Evolutionary conservation across 2,113 vertebrate genomes (phyloP), one percentile per base, ranked within the genome.

Genomic region (Antigone vipio): DNA sequence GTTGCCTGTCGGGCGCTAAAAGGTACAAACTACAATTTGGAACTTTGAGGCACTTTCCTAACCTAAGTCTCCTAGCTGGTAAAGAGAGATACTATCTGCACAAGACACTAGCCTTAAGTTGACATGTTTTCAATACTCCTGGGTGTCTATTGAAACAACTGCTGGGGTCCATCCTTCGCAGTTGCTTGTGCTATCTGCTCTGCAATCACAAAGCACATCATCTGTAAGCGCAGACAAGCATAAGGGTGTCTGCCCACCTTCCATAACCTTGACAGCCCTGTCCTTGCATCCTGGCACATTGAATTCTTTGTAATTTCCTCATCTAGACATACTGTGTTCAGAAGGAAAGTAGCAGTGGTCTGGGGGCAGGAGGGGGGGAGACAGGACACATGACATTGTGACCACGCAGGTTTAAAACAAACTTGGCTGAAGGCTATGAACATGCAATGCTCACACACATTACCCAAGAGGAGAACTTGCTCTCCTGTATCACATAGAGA

Each of bases 181-280:
- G 98, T 98, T 98, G 93, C 98, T 98, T 30, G 98, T 98, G 97
- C 98, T 98, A 75, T 98, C 98, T 2, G 98, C 98, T 14, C 99
- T 98, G 16, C 99, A 99, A 26, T 97, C 95, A 13, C 99, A 99
- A 20, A 99, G 94, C 91, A 98, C 98, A 3, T 99, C 98, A 52
- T 99, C 99, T 87, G 98, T 94, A 53, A 99, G 98, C 45, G 99
- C 98, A n/a, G 99, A 99, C 96, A 99, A 97, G 94, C 98, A 97
- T 81, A 99, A 97, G 10, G 98, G 98, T 3, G 98, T 99, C 97
- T 99, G 99, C 6, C 99, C 98, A 27, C 99, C 99, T 87, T 99
- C 98, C 27, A 98, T 13, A 62, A 45, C 24, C 42, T 56, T 32
- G 40, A 24, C 5, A 67, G 63, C 21, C 23, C 62, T 17, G 5